Base-by-base conservation (phyloP, 2,113 vertebrate species). In the Channa maculata region DNA sequence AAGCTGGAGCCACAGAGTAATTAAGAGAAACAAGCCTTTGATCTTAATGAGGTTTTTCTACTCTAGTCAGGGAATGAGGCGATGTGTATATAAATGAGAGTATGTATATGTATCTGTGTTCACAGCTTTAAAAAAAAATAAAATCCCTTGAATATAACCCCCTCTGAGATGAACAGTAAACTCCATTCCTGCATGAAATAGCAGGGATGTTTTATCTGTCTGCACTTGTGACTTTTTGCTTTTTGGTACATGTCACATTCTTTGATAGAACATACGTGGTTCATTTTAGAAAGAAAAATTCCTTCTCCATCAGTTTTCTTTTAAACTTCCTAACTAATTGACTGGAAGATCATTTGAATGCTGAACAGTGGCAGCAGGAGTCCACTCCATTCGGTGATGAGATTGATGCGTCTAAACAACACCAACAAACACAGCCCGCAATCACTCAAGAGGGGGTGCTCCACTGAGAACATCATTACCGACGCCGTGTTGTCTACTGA, bases 11-110 rank as follows among this genome's bases (percentile, higher is more conserved):
- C 34, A 77, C 79, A 82, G 79, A 82, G 85, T 89, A 83, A 91
- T 90, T 91, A 88, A 87, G 46, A 83, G 76, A 87, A 91, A 82
- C 44, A 82, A 86, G 77, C 78, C 85, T 90, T 92, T 92, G 88
- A 91, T 91, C 84, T 91, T 88, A 91, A 91, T 87, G 80, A 91
- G 88, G 61, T 68, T 80, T 87, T 81, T 88, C 82, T 82, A 50
- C 70, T 68, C 68, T 82, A 45, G 45, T 86, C 75, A 74, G 70
- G 60, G 64, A 65, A 39, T 52, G 74, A 57, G 70, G 66, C 62
- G 58, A 59, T 84, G 69, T 83, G 76, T 53, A 49, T 75, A 37
- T 69, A 63, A 53, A 70, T 60, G 60, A 69, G 72, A 57, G 59
- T 24, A 24, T 24, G 24, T 24, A 24, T 64, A 55, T 57, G 74